These are phyloP conservation scores for Pachypanchax playfairii DNA, from an alignment of 2,113 vertebrate species.

Conservation along the genomic window DNA sequence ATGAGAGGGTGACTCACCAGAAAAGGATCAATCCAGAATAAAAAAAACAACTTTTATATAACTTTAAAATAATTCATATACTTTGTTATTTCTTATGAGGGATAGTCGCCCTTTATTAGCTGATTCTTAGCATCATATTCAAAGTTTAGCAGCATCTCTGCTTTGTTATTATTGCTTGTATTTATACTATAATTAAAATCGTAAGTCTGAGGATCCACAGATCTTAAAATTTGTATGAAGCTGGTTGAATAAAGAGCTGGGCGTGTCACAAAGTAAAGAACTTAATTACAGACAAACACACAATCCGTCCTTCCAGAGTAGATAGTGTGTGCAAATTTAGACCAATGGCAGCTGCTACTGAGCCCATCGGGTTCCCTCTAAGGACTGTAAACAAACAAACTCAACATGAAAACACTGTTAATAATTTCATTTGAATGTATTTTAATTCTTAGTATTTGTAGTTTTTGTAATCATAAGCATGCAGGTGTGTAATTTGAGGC, in stretches of 20 bases:
- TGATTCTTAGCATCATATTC: background rate
- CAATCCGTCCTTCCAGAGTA: constrained; percentile 45
- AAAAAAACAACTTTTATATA: constrained; percentile 5
- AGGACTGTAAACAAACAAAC: constrained; percentile 38
- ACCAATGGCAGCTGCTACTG: constrained; percentile 48
- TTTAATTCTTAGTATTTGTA: no score
- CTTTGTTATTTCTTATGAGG: background rate
- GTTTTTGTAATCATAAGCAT: no score
- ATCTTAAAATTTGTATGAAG: constrained; percentile 19
- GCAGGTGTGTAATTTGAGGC: no score
- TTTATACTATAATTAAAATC: constrained; percentile 1
- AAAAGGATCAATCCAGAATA: background rate
- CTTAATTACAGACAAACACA: constrained; percentile 67
- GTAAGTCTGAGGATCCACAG: constrained; percentile 1
- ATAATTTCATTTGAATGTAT: no score
- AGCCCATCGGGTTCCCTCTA: constrained; percentile 16
- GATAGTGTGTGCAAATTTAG: constrained; percentile 64
- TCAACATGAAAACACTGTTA: background rate
- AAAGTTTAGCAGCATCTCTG: background rate
- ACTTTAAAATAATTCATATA: background rate
- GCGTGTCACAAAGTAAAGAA: constrained; percentile 50
- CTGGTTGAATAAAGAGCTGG: constrained; percentile 46
- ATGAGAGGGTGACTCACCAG: constrained; percentile 9
- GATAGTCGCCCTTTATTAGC: background rate
- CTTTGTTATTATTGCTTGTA: constrained; percentile 3